Percentiles rank a stretch among this genome's conserved stretches.
phyloP scores from a whole-genome alignment of 2,888 invertebrate species.

The Sepioteuthis lessoniana region DNA sequence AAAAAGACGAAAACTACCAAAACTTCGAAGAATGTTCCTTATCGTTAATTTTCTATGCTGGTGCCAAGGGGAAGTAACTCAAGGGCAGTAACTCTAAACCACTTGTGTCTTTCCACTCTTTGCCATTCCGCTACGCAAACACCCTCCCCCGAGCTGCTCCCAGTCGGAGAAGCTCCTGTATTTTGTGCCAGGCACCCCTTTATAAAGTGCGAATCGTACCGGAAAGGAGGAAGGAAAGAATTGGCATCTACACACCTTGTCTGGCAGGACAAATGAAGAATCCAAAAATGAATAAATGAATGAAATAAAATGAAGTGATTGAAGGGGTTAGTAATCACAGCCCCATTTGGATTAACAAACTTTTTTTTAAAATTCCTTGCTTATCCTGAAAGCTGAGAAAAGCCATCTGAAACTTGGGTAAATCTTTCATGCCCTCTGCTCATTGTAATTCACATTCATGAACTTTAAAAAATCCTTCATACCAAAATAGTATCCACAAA shows the following conservation, averaged over 20 bases:
- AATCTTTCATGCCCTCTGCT: background rate
- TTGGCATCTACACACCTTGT: background rate
- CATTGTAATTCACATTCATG: background rate
- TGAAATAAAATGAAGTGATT: background rate
- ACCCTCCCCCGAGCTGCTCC: constrained; percentile 16
- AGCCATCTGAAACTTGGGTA: background rate
- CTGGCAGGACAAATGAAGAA: background rate
- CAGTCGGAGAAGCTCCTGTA: constrained; percentile 24
- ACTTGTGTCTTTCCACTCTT: constrained; percentile 13
- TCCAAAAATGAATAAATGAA: too few relatives aligned
- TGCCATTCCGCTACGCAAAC: constrained; percentile 33
- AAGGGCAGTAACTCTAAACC: constrained; percentile 20
- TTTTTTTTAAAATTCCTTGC: background rate
- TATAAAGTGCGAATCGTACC: background rate
- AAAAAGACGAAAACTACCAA: too few relatives aligned
- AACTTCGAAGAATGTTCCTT: background rate
- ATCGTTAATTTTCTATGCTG: background rate
- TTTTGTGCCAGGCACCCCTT: background rate
- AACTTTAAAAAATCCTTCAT: background rate
- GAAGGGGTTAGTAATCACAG: background rate
- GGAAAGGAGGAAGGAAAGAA: background rate
- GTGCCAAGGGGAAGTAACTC: constrained; percentile 33
- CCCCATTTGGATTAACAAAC: background rate
- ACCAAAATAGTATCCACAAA: background rate
- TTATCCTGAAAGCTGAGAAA: background rate